Evolutionary conservation across 2,888 invertebrate species (phyloP).

Genomic region (Megastigmus dorsalis): DNA sequence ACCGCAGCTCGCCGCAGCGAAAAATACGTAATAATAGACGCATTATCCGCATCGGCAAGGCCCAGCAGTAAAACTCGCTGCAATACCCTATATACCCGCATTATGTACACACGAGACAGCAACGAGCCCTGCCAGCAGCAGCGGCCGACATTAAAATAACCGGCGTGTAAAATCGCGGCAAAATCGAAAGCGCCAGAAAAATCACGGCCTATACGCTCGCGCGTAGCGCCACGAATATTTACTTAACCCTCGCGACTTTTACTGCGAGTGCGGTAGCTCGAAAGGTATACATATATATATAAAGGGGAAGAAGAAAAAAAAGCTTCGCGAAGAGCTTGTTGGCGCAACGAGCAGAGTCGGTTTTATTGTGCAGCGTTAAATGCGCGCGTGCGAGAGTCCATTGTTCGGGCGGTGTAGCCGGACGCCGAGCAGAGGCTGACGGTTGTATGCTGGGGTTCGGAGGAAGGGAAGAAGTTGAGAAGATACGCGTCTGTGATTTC

Average conservation of each 20-base stretch:
- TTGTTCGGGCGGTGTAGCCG: not conserved
- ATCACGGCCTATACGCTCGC: not conserved
- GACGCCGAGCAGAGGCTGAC: not conserved
- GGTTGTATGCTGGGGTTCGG: not conserved
- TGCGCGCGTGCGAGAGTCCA: not conserved
- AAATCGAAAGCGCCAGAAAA: conserved; percentile 23
- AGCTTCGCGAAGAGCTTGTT: not conserved
- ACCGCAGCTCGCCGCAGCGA: not conserved
- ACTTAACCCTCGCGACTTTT: conserved; percentile 27
- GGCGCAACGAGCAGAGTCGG: too few relatives aligned
- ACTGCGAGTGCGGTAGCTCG: conserved; percentile 26
- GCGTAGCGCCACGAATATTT: conserved; percentile 18
- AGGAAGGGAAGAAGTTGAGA: not conserved
- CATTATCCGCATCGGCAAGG: not conserved
- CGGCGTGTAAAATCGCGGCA: conserved; percentile 40
- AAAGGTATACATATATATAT: too few relatives aligned
- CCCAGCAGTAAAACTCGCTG: too few relatives aligned
- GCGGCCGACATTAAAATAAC: conserved; percentile 35
- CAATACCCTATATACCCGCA: not conserved
- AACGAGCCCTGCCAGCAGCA: too few relatives aligned
- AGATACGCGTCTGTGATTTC: not conserved
- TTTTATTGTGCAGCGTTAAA: too few relatives aligned
- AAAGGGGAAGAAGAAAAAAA: not conserved
- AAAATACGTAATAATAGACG: conserved; percentile 17
- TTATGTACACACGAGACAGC: not conserved